Base-by-base conservation (phyloP, 2,113 vertebrate species). In the Numida meleagris region DNA sequence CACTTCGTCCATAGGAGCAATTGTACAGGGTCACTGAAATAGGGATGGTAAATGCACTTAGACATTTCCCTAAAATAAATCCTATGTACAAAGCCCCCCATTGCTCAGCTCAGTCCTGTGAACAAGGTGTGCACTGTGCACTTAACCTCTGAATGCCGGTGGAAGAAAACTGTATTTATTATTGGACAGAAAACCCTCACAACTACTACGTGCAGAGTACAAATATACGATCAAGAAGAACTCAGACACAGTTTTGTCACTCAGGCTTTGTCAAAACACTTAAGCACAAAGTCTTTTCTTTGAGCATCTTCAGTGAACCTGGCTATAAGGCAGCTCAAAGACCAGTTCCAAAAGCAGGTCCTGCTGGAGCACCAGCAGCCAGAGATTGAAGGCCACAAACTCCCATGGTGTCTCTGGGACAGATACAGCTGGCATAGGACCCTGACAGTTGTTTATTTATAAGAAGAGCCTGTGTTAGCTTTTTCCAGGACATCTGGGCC, bases 1-100 rank as follows among this genome's bases (percentile, higher is more conserved):
- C 99, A 0, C 97, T 98, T 72, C 99, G 97, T 61, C 98, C 98
- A 9, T 99, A 98, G 5, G 99, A 99, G 96, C 99, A 99, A 97
- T 99, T 99, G 94, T 99, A 99, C 73, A 99, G 97, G 43, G 98
- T 98, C 58, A 99, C 99, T 99, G 97, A 6, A 95, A 96, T 57
- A 75, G 1, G 38, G 93, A 94, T 0, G 1, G 36, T 43, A 96
- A 81, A 86, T 36, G 34, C 21, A 57, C 53, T 93, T 59, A 92
- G 82, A 93, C 4, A 27, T 67, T 74, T 71, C 15, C 45, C 63
- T 80, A 12, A 88, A 83, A 66, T 5, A 25, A 82, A 72, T 29
- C 14, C 25, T 38, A 14, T 10, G 10, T 20, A 67, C 46, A 88
- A 89, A 86, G 53, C 18, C 38, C n/a, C 31, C 16, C 14, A 40